Evolutionary conservation across 2,888 invertebrate species (phyloP), one percentile per base, ranked within the genome.

Genomic region (Eupithecia exiguata): DNA sequence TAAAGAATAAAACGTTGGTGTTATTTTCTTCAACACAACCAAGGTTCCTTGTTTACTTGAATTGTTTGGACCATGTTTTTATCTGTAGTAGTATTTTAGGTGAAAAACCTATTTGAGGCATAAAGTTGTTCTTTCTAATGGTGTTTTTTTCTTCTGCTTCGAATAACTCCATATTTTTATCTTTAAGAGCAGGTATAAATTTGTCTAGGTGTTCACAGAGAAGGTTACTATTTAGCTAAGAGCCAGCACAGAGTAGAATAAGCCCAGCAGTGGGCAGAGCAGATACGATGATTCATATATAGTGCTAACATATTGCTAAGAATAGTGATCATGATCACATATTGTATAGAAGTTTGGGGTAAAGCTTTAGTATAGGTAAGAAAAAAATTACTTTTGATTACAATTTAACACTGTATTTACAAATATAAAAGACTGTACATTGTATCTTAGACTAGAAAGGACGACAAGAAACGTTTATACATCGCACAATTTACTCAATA

Each of bases 371-470:
- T 53, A n/a, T n/a, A n/a, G n/a, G 21, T 4, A 21, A 25, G 10
- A 53, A 53, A 53, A 53, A 58, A 14, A 58, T n/a, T 58, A 25
- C 53, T 53, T n/a, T 14, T 0, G 2, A 3, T 7, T 49, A 40
- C 14, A 25, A 53, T 14, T 58, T 25, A 77, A 78, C 74, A 77
- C 63, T 80, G 69, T 80, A 79, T 80, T 79, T 74, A 82, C 76
- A 80, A 76, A 77, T 79, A 77, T 75, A 70, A 71, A 77, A 76
- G 74, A 78, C 77, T 77, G 21, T 58, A 58, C 78, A 71, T 78
- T 78, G 76, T 71, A 80, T 74, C 80, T 80, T 79, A 80, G 77
- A 79, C 79, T 81, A 81, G 58, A 58, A 58, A 21, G 25, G 58
- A 58, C 58, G 80, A 80, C 75, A 77, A 75, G 77, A 82, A 75